Base-by-base conservation (phyloP, 2,113 vertebrate genomes). In the Gulo gulo region DNA sequence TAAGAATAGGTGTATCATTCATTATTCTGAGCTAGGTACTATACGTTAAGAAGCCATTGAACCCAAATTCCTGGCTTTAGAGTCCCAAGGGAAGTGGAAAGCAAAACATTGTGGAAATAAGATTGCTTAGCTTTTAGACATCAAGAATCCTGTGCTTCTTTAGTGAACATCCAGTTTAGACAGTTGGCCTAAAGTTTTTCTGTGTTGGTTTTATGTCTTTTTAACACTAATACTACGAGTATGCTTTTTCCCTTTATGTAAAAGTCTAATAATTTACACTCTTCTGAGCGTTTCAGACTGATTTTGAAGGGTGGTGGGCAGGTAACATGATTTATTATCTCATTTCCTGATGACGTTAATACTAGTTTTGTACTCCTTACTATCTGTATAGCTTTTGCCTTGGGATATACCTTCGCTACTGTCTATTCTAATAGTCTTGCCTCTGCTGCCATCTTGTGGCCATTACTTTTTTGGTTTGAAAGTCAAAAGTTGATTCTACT, bases 391-490 rank as follows among this genome's bases (percentile, higher is more conserved):
- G 82, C n/a, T 86, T 94, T 94, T 80, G 26, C 57, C 20, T 93
- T 94, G 57, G 84, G 23, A 34, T 93, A 42, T 50, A 88, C 50
- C 18, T 63, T 94, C 39, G 15, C 34, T 84, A 7, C 36, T 86
- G 12, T 97, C 59, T 5, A 2, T 97, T 95, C 79, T 95, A 18
- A 50, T 88, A 71, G 26, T 92, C 34, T 96, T 97, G 61, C 47
- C 74, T 91, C 92, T 98, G 73, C 95, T 98, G 97, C 97, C 97
- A 98, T 96, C 97, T 97, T 95, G 95, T 98, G 97, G 96, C 69
- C n/a, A 55, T 97, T 97, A 34, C 14, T 69, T 93, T 89, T 95
- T 98, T 86, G 4, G 63, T 92, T 95, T 61, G 67, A 73, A 96
- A 96, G 50, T 73, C 61, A 89, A 73, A 95, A 91, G 45, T 86